These are phyloP conservation scores for Apotomis turbidana DNA, from an alignment of 2,888 invertebrate species.

Conservation along the genomic window DNA sequence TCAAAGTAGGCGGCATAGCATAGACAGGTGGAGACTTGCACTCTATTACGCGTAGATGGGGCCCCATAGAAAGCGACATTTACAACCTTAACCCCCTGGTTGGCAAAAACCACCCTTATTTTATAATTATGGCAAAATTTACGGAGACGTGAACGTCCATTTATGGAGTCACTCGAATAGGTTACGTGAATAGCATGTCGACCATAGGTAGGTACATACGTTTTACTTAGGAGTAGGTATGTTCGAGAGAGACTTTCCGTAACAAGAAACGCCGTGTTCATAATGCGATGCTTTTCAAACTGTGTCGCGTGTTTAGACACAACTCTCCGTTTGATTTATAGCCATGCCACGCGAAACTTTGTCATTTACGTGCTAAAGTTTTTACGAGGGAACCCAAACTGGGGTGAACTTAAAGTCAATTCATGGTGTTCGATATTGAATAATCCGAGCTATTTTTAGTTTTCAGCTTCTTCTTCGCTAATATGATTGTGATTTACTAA, in stretches of 20 bases:
- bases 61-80: too few species aligned
- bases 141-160: too few species aligned
- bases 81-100: too few species aligned
- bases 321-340: constrained; percentile 40
- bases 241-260: constrained; percentile 18
- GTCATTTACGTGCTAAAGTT: constrained; percentile 41
- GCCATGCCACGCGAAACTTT: constrained; percentile 37
- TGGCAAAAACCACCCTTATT: too few species aligned
- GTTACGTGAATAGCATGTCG: too few species aligned
- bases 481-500: neutral
- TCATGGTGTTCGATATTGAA: constrained; percentile 38
- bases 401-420: constrained; percentile 40
- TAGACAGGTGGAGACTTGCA: too few species aligned
- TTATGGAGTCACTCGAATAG: too few species aligned
- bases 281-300: constrained; percentile 39
- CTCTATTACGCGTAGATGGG: too few species aligned
- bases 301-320: constrained; percentile 39
- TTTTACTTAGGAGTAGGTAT: too few species aligned
- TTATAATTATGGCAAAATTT: too few species aligned
- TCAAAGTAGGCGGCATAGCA: too few species aligned
- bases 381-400: constrained; percentile 40
- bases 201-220: neutral
- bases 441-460: constrained; percentile 12
- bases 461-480: neutral
- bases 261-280: constrained; percentile 29